Evolutionary conservation across 2,888 invertebrate genomes (phyloP), one percentile per base, ranked within the genome.

Genomic region (Calameuta filiformis): DNA sequence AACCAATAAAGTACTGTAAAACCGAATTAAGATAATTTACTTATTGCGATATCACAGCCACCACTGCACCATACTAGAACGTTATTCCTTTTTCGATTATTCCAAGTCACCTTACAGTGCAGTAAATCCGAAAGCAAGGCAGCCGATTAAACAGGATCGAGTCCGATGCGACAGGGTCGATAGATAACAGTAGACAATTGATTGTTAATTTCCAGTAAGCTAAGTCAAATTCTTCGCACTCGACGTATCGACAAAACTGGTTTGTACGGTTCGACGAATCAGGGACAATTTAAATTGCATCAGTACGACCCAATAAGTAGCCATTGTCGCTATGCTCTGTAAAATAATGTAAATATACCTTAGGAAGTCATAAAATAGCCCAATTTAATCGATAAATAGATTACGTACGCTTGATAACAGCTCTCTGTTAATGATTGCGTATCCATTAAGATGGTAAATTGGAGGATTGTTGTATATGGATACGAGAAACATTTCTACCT

Each of bases 401-500:
- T 69, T n/a, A 92, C 93, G 92, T 90, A 95, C 95, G 84, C 95
- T 94, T 69, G 95, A 93, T 83, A 96, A 94, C 11, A 96, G 88
- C 85, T 94, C 94, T 37, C 95, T 91, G 87, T 96, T 95, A 80
- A 96, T 95, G 85, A 95, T 94, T 1, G 95, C 95, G 87, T 95
- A 96, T 4, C 95, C 95, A 83, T 96, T 95, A 77, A 96, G 92
- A 90, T 95, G 95, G 95, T 96, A 95, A 75, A 94, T 95, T 0
- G 95, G 95, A 0, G 96, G 95, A 89, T 95, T 95, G 89, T 95
- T 95, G 11, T 94, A 94, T 77, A 95, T 95, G 0, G 95, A 95
- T 9, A 95, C 94, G 37, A 96, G 91, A 86, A 96, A 95, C 95
- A 96, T 95, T 87, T 95, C 94, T 30, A 79, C 79, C 79, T 79